Evolutionary conservation across 1,140 invertebrate genomes (phyloP).

Genomic region (Cataglyphis hispanica): DNA sequence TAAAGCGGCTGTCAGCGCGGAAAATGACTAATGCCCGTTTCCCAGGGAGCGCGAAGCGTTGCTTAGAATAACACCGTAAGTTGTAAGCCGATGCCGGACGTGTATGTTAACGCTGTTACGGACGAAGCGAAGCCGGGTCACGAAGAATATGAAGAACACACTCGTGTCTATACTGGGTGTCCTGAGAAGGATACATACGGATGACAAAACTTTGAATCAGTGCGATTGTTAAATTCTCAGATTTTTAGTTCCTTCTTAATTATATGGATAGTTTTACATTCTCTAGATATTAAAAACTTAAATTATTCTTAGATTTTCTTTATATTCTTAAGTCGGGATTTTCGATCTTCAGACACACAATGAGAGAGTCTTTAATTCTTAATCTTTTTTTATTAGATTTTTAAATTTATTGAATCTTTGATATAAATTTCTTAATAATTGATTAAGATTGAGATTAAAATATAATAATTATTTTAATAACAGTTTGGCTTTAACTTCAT

Average conservation of each 20-base stretch:
- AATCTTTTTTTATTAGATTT: not conserved
- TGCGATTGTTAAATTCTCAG: not conserved
- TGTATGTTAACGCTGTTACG: constrained; percentile 52
- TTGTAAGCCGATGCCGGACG: constrained; percentile 62
- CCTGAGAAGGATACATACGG: not conserved
- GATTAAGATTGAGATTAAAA: not conserved
- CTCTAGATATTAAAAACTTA: not conserved
- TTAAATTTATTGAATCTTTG: not conserved
- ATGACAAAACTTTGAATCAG: not conserved
- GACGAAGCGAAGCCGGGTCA: constrained; percentile 23
- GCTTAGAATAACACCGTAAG: constrained; percentile 73
- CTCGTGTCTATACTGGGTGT: not conserved
- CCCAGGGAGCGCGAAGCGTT: constrained; percentile 45
- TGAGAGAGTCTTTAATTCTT: no score
- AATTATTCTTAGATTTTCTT: not conserved
- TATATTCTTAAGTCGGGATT: not conserved
- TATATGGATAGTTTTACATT: not conserved
- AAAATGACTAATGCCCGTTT: constrained; percentile 77
- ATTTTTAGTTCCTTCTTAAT: not conserved
- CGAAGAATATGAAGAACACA: constrained; percentile 36
- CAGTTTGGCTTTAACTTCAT: not conserved
- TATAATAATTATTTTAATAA: constrained; percentile 15
- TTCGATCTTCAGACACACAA: not conserved
- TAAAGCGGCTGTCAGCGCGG: constrained; percentile 71
- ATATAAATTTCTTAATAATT: not conserved